Evolutionary conservation across 2,888 invertebrate genomes (phyloP), one percentile per base, ranked within the genome.

Genomic region (Panzeria rudis): DNA sequence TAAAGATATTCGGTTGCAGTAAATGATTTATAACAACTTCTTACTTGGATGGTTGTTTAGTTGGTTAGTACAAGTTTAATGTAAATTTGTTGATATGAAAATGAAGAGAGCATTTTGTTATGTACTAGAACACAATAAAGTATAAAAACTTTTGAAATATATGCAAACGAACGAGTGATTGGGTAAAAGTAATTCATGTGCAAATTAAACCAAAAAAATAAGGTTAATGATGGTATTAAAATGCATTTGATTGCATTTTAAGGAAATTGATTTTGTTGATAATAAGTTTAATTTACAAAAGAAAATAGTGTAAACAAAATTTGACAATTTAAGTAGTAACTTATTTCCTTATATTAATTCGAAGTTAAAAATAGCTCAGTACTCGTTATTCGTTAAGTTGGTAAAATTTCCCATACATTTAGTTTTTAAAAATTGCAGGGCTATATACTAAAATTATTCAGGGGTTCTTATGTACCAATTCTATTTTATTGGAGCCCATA

Each of bases 61-160:
- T 54, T 23, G 44, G 35, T 32, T 61, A 35, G n/a, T 20, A 38
- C 17, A 35, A 61, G 47, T 47, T 47, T 35, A 61, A 72, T 72
- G 72, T 38, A 73, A 50, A 75, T 75, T 52, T 52, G 17, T 41
- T 75, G 52, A 64, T 64, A 75, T 54, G 52, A 64, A 38, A 75
- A 52, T 75, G 23, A 29, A 15, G 15, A 47, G 20, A 35, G 17
- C n/a, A 44, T 29, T 72, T 61, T 50, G 47, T 35, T 73, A 59
- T 61, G 38, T 54, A 25, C 23, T 54, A 15, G 20, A 76, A 32
- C 23, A 62, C 20, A 56, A 56, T n/a, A n/a, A n/a, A n/a, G 20
- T 23, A 56, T 54, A 41, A 29, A 68, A 50, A 68, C 20, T 32
- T 50, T 8, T 32, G 20, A 59, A 78, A 59, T 35, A 11, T 32